These are phyloP conservation scores for Carduelis carduelis DNA, from an alignment of 2,797 vertebrate species.

Conservation along the genomic window DNA sequence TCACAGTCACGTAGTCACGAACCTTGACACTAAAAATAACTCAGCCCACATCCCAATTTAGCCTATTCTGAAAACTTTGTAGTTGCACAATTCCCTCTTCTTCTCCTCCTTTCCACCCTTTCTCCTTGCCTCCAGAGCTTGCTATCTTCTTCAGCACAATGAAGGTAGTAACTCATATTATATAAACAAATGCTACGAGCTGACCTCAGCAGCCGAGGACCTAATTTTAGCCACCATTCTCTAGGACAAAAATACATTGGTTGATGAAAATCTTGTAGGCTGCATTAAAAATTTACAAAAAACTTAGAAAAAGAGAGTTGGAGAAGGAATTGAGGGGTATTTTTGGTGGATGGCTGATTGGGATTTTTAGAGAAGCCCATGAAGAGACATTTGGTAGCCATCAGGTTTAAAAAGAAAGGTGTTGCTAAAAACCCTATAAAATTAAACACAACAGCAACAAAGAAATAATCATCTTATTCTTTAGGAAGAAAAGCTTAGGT, in stretches of 20 bases:
- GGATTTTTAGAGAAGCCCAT: not conserved
- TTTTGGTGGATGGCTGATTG: not conserved
- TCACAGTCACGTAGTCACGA: not conserved
- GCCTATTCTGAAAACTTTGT: not conserved
- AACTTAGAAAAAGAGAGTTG: not conserved
- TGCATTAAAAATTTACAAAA: not conserved
- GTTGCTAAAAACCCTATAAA: not conserved
- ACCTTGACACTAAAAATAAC: not conserved
- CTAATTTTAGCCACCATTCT: not conserved
- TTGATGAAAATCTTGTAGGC: not conserved
- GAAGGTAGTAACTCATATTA: not conserved
- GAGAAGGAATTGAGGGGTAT: not conserved
- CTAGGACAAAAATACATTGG: not conserved
- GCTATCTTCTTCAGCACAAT: not conserved
- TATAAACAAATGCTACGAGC: not conserved
- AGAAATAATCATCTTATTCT: not conserved
- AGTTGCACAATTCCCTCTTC: not conserved
- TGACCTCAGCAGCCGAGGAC: not conserved
- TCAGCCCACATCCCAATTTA: not conserved
- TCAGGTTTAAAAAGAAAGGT: not conserved
- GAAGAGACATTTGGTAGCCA: rapidly evolving
- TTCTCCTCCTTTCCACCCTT: not conserved
- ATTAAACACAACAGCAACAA: not conserved
- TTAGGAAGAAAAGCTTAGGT: not conserved
- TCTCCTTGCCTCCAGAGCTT: not conserved